phyloP scores from a whole-genome alignment of 2,797 vertebrate species.

The Enteromius trimaculatus region DNA sequence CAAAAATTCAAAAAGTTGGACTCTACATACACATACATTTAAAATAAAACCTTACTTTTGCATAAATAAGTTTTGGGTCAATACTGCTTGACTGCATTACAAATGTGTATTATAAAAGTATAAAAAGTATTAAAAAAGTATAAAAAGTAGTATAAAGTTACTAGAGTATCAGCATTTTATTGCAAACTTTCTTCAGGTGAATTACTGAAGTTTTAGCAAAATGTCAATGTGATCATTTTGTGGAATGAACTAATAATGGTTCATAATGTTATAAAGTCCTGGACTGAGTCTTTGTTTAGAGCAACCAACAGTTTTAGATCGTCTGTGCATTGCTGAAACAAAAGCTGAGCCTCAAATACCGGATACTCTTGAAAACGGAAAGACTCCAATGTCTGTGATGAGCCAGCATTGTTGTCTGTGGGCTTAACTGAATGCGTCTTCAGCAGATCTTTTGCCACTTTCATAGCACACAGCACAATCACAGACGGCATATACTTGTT shows the following conservation, averaged over 20 bases:
- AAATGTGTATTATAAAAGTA: not conserved
- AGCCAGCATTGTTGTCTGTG: not conserved
- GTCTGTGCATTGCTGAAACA: slow-evolving; percentile 80
- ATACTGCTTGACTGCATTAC: not conserved
- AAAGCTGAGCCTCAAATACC: slow-evolving; percentile 60
- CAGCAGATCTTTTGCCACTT: slow-evolving; percentile 80
- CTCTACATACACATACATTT: not conserved
- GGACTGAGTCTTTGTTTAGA: slow-evolving; percentile 81
- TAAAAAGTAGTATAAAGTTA: not conserved
- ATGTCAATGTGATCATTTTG: not conserved
- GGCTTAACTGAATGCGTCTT: not conserved
- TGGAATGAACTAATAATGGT: not conserved
- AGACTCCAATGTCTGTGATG: slow-evolving; percentile 14
- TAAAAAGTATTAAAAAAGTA: not conserved
- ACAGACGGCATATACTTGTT: slow-evolving; percentile 85
- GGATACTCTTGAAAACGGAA: not conserved
- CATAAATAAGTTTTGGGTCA: not conserved
- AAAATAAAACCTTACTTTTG: slow-evolving; percentile 2
- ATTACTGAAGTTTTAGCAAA: not conserved
- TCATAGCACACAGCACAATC: slow-evolving; percentile 83
- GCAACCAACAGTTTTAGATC: slow-evolving; percentile 85
- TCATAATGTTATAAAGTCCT: slow-evolving; percentile 66
- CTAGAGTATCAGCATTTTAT: not conserved
- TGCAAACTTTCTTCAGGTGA: not conserved
- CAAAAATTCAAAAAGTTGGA: not conserved